Evolutionary conservation across 2,113 vertebrate genomes (phyloP).

Genomic region (Xiphophorus hellerii): DNA sequence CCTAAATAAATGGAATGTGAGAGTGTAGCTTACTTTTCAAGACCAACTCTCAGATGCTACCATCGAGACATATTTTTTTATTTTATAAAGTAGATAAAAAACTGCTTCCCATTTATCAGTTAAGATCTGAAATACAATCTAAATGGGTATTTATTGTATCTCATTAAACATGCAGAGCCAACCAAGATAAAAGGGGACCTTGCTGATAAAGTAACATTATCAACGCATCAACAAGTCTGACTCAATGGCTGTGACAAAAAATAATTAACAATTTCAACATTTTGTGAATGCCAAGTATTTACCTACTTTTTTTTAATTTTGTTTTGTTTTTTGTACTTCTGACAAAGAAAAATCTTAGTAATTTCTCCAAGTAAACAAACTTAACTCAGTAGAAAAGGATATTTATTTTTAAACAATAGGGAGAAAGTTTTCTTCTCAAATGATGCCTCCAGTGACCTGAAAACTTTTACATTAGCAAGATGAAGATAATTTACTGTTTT

Average conservation of each 20-base stretch:
- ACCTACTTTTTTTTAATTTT: background rate
- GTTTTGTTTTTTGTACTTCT: background rate
- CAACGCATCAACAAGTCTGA: slow-evolving; percentile 7
- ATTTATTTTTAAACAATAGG: background rate
- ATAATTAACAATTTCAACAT: background rate
- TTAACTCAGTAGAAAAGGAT: background rate
- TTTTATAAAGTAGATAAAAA: background rate
- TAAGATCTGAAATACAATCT: background rate
- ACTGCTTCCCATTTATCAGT: background rate
- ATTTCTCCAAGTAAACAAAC: background rate
- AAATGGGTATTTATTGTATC: background rate
- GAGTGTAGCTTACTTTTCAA: background rate
- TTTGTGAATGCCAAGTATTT: background rate
- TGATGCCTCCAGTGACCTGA: background rate
- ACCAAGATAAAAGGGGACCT: background rate
- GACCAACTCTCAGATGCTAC: background rate
- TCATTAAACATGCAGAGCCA: no score
- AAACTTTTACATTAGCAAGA: background rate
- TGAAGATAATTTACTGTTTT: background rate
- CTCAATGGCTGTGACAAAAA: background rate
- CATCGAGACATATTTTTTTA: background rate
- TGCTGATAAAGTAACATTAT: slow-evolving; percentile 15
- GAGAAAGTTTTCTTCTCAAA: background rate
- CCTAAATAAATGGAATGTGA: background rate
- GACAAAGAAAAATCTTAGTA: background rate